Base-by-base conservation (phyloP, 1,140 invertebrate species). In the Drosophila grimshawi region DNA sequence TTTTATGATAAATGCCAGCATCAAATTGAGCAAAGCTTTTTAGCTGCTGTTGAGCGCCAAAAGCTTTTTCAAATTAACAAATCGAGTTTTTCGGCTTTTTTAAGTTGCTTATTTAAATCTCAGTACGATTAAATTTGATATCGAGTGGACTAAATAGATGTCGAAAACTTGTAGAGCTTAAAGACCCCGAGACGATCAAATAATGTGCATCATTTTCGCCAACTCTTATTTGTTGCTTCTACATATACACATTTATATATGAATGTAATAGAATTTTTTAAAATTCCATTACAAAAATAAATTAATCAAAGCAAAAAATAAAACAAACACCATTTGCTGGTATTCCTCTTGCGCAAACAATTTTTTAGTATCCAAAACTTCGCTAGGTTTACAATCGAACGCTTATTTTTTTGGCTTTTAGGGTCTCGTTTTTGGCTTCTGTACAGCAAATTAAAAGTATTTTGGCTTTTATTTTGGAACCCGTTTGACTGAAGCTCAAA, bases 401-500 rank as follows among this genome's bases (percentile, higher is more conserved):
- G 27, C 29, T 19, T 19, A 19, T 19, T 19, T 51, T 7, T 51
- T 51, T 8, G 10, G 29, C 30, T 55, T 43, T 53, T 63, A 5
- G 8, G 41, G 3, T 64, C 39, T 45, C 39, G 37, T 41, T 52
- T 64, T 30, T 53, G 48, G 39, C 37, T 55, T 33, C n/a, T 64
- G 62, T 64, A n/a, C 51, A 35, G 49, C 32, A 64, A 64, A 64
- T 43, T 64, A 51, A 64, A 64, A 64, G 62, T 64, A 46, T 60
- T 46, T 60, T 19, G 19, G 19, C 7, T 29, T 43, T 53, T 53
- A 35, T 53, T 55, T 55, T 48, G 52, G 33, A 65, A 65, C 63
- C 52, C 41, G 63, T 65, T 65, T 56, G 19, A 35, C 10, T 56
- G 29, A n/a, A 48, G 11, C 39, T 61, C 33, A 19, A 49, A 39